Evolutionary conservation across 2,888 invertebrate genomes (phyloP).

Genomic region (Eledone cirrhosa): DNA sequence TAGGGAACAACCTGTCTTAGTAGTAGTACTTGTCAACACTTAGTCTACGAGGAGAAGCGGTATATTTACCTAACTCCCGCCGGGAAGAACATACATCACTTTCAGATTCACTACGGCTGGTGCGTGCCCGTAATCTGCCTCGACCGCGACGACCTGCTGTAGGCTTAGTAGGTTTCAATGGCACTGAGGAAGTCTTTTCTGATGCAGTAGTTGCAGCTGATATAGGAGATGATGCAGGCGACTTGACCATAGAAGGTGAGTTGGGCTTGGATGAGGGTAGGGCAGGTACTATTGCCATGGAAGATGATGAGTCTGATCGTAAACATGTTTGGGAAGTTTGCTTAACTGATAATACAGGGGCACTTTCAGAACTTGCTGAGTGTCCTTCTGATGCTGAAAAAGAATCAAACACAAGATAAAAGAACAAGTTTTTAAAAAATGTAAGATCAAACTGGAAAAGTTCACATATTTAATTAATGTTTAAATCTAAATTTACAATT

Average conservation of each 20-base stretch:
- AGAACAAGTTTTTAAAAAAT: background rate
- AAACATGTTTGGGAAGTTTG: slow-evolving; percentile 8
- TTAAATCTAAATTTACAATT: too few relatives aligned
- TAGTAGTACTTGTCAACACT: slow-evolving; percentile 24
- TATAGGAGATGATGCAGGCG: slow-evolving; percentile 28
- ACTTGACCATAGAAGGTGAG: slow-evolving; percentile 27
- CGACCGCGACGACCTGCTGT: slow-evolving; percentile 38
- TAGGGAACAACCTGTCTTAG: slow-evolving; percentile 25
- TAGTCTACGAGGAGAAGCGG: slow-evolving; percentile 26
- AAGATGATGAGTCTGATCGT: slow-evolving; percentile 17
- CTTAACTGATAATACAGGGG: slow-evolving; percentile 32
- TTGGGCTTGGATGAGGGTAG: slow-evolving; percentile 4
- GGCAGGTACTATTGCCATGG: slow-evolving; percentile 11
- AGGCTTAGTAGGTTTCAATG: slow-evolving; percentile 17
- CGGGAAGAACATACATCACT: slow-evolving; percentile 38
- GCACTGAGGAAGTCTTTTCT: slow-evolving; percentile 36
- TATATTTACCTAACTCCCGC: slow-evolving; percentile 33
- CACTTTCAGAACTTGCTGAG: slow-evolving; percentile 33
- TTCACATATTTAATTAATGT: too few relatives aligned
- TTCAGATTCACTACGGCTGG: slow-evolving; percentile 46
- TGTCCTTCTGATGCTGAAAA: slow-evolving; percentile 31
- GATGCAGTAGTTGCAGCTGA: slow-evolving; percentile 31
- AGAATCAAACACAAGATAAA: background rate
- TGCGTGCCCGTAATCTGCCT: slow-evolving; percentile 41
- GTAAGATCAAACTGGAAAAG: background rate